Conservation (phyloP, 2,797 vertebrate genomes). For the Capromys pilorides region DNA sequence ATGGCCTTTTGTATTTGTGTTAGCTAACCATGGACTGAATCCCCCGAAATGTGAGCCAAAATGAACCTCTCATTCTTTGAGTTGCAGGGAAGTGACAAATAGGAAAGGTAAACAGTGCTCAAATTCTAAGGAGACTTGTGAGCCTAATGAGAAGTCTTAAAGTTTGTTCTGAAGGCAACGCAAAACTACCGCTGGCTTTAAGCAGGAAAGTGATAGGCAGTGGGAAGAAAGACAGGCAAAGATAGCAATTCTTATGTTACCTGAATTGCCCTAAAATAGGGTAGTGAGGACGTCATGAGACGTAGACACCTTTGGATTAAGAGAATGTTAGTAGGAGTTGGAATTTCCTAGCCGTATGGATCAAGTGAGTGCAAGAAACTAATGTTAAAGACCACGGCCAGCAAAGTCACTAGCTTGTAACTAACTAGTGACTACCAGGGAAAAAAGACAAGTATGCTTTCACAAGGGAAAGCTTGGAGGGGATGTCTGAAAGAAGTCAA, state of each 20-base stretch:
- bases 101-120: neutral
- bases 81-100: neutral
- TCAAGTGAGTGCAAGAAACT: neutral
- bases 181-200: neutral
- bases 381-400: neutral
- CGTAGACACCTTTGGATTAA: neutral
- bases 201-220: neutral
- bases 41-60: neutral
- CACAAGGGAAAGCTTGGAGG: neutral
- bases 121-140: neutral
- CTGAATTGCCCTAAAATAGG: neutral
- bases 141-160: neutral
- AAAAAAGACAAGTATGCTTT: neutral
- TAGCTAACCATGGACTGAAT: neutral
- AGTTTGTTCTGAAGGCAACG: neutral
- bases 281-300: neutral
- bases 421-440: neutral
- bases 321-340: neutral
- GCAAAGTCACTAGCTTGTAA: neutral
- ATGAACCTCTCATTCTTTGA: neutral
- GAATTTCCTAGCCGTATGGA: neutral
- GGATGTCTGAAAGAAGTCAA: neutral
- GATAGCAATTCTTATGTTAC: neutral
- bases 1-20: neutral
- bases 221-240: neutral